Evolutionary conservation across 1,140 invertebrate species (phyloP), one percentile per base, ranked within the genome.

Genomic region (Phymastichus coffea): DNA sequence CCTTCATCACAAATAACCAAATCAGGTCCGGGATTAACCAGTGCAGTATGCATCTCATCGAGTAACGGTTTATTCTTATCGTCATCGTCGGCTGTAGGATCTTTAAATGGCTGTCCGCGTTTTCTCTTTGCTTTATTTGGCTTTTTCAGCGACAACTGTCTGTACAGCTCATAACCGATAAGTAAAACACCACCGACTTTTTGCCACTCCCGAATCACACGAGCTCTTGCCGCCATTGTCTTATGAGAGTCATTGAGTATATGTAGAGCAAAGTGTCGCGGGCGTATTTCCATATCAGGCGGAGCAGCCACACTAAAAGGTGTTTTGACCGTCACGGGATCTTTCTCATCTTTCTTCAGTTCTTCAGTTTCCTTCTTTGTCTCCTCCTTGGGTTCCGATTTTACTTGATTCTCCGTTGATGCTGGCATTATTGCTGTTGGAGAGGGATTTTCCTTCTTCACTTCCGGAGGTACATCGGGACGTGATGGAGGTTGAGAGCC

Each of bases 101-200:
- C 77, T 22, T 79, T 79, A 7, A 75, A 73, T 0, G 43, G 48
- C 25, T 79, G 76, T 2, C 77, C 77, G 4, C 77, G 75, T 68
- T 76, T 77, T 23, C 77, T 61, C 49, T 79, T 79, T 3, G 72
- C 74, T 57, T 80, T 79, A 22, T 76, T 76, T 0, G 78, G 70
- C 15, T 91, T 88, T 69, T 91, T 90, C 64, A 94, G 82, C 60
- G 92, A 93, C 26, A 97, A 79, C 56, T 97, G 85, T 8, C 92
- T 83, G 74, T 96, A 99, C 71, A 99, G 84, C 81, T 99, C 97
- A 76, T 99, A 99, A 4, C 97, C 97, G 71, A 99, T 95, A 60
- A 99, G 82, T 9, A 99, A 79, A 1, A 99, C 96, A 15, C 97
- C 97, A 4, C 97, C 96, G 9, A 83, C 81, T 41, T 86, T 84